A percentile compares a stretch with the other conserved stretches of the same genome.
These are phyloP conservation scores for Butorides virescens DNA, from an alignment of 2,113 vertebrate genomes.

Conservation along the genomic window DNA sequence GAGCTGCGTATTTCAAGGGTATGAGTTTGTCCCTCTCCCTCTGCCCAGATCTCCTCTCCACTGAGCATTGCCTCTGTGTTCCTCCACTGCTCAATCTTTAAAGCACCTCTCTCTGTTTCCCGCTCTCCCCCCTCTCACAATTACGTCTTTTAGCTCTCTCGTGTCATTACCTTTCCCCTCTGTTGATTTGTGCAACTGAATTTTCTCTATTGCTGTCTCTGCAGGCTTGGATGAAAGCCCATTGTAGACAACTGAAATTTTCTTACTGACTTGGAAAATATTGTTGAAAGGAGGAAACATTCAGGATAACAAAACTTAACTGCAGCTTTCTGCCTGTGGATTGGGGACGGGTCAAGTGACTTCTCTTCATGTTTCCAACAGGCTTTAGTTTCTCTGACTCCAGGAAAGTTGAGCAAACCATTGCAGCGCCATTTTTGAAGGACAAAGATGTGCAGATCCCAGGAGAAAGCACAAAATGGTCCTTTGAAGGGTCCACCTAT, in stretches of 20 bases:
- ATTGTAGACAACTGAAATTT: slow-evolving; percentile 15
- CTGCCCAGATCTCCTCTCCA: slow-evolving; percentile 6
- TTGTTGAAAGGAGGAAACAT: background rate
- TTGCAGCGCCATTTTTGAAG: background rate
- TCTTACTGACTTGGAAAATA: background rate
- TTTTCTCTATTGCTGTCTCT: slow-evolving; percentile 14
- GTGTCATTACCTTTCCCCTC: slow-evolving; percentile 9
- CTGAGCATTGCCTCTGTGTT: background rate
- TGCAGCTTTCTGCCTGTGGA: background rate
- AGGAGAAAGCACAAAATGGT: background rate
- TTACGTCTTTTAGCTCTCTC: background rate
- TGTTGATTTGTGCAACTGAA: slow-evolving; percentile 22
- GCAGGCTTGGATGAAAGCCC: slow-evolving; percentile 33
- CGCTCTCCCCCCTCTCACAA: background rate
- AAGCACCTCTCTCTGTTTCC: background rate
- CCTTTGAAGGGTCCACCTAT: background rate
- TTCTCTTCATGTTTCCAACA: background rate
- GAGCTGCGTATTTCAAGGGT: background rate
- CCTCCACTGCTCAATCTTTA: background rate
- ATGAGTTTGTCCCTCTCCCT: background rate
- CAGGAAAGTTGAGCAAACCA: background rate
- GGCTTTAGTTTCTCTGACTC: background rate
- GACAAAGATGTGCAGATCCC: background rate
- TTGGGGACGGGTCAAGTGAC: background rate
- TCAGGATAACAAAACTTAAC: background rate